A percentile compares a stretch with the other conserved stretches of the same genome.
These are phyloP conservation scores for Eurystomus glaucurus DNA, from an alignment of 2,797 vertebrate genomes.

Conservation along the genomic window DNA sequence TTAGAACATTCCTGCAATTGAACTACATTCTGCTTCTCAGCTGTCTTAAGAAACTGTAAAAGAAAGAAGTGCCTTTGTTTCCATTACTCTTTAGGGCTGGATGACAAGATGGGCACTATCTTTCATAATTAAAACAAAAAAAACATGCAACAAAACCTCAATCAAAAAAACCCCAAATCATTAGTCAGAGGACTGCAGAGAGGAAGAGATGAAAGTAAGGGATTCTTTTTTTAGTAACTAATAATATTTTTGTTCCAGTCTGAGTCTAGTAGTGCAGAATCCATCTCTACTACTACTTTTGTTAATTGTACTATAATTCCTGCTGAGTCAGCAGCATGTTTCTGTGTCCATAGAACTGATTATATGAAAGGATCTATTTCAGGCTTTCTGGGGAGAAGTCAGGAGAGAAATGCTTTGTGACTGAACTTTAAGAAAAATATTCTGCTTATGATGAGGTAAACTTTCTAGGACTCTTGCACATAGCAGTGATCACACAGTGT, in stretches of 20 bases:
- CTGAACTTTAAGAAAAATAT: not conserved
- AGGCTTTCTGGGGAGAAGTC: not conserved
- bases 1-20: not conserved
- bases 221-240: not conserved
- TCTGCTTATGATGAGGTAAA: not conserved
- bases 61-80: not conserved
- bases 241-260: not conserved
- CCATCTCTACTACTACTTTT: not conserved
- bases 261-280: not conserved
- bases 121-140: not conserved
- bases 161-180: rapidly evolving
- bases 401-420: not conserved
- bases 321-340: not conserved
- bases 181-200: not conserved
- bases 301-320: not conserved
- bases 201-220: not conserved
- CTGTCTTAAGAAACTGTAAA: not conserved
- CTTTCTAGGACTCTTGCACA: not conserved
- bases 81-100: not conserved
- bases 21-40: not conserved
- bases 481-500: not conserved
- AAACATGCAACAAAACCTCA: not conserved
- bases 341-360: not conserved
- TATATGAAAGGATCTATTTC: not conserved
- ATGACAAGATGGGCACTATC: not conserved